A percentile compares a stretch with the other conserved stretches of the same genome.
Conservation (phyloP, 2,113 vertebrate species). For the Hippocampus abdominalis region DNA sequence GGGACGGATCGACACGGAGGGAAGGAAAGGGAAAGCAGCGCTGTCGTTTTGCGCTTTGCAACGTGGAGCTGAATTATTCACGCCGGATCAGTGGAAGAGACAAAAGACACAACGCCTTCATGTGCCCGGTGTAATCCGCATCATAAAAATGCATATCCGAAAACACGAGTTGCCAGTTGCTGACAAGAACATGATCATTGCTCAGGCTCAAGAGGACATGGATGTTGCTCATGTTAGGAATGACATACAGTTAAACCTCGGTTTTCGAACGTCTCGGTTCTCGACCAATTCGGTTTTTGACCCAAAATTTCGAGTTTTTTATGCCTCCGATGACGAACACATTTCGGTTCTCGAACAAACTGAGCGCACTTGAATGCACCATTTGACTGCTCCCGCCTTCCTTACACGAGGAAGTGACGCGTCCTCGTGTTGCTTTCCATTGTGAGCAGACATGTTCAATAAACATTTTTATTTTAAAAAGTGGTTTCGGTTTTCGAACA, state of each 20-base stretch:
- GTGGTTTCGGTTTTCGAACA: too few species aligned
- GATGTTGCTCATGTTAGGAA: background rate
- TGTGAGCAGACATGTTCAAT: too few species aligned
- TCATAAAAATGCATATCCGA: slow-evolving; percentile 14
- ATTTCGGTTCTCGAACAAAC: too few species aligned
- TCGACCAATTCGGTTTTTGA: too few species aligned
- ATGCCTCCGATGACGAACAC: too few species aligned
- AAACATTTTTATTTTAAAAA: too few species aligned
- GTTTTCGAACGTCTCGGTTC: too few species aligned
- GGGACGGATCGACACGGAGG: slow-evolving; percentile 20
- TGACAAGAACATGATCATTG: background rate
- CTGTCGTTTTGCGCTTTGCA: slow-evolving; percentile 39
- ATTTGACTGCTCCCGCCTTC: too few species aligned
- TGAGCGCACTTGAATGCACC: too few species aligned
- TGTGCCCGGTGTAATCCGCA: slow-evolving; percentile 17
- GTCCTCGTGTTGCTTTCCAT: too few species aligned
- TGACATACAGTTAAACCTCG: background rate
- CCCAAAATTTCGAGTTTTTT: too few species aligned
- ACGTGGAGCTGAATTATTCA: slow-evolving; percentile 67
- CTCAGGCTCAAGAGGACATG: slow-evolving; percentile 6
- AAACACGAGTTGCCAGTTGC: slow-evolving; percentile 12
- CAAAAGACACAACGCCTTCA: slow-evolving; percentile 35
- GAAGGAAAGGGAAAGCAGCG: slow-evolving; percentile 11
- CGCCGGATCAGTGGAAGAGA: slow-evolving; percentile 45
- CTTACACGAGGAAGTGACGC: too few species aligned